phyloP scores from a whole-genome alignment of 2,113 vertebrate genomes.

The Erpornis zantholeuca region DNA sequence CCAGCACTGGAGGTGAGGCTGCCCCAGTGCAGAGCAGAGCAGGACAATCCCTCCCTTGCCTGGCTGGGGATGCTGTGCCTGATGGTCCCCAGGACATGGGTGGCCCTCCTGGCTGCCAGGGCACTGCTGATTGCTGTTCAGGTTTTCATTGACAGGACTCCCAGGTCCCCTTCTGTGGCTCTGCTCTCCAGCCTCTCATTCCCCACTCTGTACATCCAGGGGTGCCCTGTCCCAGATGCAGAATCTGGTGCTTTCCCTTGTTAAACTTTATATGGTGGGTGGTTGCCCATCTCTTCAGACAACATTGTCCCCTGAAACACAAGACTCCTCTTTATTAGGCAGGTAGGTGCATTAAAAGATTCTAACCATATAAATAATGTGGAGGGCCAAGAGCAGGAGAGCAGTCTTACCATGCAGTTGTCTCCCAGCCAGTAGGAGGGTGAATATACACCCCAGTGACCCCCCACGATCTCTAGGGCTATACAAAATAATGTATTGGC shows the following conservation, averaged over 20 bases:
- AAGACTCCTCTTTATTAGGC: not conserved
- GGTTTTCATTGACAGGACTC: fast-evolving
- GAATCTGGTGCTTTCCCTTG: not conserved
- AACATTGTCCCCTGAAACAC: not conserved
- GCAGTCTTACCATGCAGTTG: not conserved
- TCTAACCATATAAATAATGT: not conserved
- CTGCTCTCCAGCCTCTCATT: not conserved
- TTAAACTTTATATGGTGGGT: not conserved
- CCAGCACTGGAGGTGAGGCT: not conserved
- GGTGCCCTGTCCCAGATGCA: not conserved
- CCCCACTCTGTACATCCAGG: no score
- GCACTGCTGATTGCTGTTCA: fast-evolving
- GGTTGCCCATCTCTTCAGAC: not conserved
- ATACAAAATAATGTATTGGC: not conserved
- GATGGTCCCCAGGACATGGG: fast-evolving
- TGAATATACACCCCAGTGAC: not conserved
- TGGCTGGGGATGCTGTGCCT: fast-evolving
- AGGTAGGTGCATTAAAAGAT: not conserved
- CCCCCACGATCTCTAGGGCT: fast-evolving
- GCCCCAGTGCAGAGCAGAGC: not conserved
- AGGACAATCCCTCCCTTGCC: not conserved
- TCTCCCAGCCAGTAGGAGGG: not conserved
- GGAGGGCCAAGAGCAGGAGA: not conserved
- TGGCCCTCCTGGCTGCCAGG: not conserved
- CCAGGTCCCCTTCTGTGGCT: not conserved